Conservation (phyloP, 2,888 invertebrate genomes). For the Cheilosia grossa region DNA sequence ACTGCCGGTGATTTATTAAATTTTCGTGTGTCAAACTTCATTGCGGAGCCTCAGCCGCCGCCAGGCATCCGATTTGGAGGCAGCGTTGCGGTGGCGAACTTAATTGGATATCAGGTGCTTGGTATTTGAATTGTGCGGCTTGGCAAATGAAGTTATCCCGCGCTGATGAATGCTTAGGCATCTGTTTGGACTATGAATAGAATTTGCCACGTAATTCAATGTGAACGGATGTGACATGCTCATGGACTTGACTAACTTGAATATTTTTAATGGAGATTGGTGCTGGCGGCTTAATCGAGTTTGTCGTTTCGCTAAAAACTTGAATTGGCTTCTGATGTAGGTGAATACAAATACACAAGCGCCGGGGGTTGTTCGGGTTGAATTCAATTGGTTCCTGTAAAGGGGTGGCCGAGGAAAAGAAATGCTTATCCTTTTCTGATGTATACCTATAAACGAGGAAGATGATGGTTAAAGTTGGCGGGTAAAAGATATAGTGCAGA, state of each 20-base stretch:
- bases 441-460: neutral
- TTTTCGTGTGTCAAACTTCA: slow-evolving; percentile 40
- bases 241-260: neutral
- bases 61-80: neutral
- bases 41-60: neutral
- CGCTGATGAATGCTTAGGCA: slow-evolving; percentile 19
- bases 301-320: neutral
- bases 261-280: neutral
- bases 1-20: slow-evolving; percentile 66
- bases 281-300: neutral
- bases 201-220: slow-evolving; percentile 44
- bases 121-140: slow-evolving; percentile 43
- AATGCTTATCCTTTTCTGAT: neutral
- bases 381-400: neutral
- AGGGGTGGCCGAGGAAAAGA: neutral
- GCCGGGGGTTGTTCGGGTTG: neutral
- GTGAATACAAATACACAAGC: neutral
- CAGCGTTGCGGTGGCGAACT: slow-evolving; percentile 13
- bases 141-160: slow-evolving; percentile 50
- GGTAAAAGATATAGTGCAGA: neutral
- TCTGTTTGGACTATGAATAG: slow-evolving; percentile 28
- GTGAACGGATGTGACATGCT: slow-evolving; percentile 12
- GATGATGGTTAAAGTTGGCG: neutral
- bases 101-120: slow-evolving; percentile 68
- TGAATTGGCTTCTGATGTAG: neutral